phyloP scores from a whole-genome alignment of 2,888 invertebrate genomes.

The Digitonthophagus gazella region DNA sequence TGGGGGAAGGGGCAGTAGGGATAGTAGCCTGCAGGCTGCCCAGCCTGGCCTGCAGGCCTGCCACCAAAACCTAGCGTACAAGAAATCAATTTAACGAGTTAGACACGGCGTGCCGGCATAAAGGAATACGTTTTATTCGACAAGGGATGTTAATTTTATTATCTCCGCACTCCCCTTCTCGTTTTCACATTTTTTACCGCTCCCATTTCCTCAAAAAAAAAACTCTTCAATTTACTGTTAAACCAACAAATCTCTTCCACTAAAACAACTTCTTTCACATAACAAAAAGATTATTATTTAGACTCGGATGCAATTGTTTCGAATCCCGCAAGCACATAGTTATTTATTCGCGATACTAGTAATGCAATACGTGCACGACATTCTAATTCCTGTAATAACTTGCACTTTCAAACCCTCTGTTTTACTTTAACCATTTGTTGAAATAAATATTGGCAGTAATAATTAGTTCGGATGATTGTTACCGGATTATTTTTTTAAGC shows the following conservation, averaged over 20 bases:
- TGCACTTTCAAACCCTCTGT: not conserved
- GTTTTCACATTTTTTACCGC: conserved; percentile 7
- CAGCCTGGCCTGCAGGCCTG: conserved; percentile 41
- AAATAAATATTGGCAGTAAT: too few species aligned
- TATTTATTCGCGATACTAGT: not conserved
- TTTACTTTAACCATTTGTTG: too few species aligned
- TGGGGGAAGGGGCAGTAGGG: conserved; percentile 40
- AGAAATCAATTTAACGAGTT: conserved; percentile 44
- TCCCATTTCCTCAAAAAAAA: not conserved
- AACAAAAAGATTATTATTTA: not conserved
- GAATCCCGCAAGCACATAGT: not conserved
- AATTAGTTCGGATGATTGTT: too few species aligned
- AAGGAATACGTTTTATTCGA: conserved; percentile 42
- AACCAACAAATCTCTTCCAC: not conserved
- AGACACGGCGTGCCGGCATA: conserved; percentile 37
- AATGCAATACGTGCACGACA: not conserved
- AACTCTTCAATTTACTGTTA: not conserved
- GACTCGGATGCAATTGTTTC: not conserved
- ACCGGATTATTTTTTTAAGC: too few species aligned
- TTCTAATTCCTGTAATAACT: not conserved
- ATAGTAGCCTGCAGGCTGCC: conserved; percentile 31
- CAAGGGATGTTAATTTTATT: conserved; percentile 25
- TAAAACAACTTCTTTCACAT: not conserved
- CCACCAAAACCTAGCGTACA: conserved; percentile 39
- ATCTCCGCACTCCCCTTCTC: conserved; percentile 9